Conservation (phyloP, 1,140 invertebrate species). For the Drosophila gunungcola region DNA sequence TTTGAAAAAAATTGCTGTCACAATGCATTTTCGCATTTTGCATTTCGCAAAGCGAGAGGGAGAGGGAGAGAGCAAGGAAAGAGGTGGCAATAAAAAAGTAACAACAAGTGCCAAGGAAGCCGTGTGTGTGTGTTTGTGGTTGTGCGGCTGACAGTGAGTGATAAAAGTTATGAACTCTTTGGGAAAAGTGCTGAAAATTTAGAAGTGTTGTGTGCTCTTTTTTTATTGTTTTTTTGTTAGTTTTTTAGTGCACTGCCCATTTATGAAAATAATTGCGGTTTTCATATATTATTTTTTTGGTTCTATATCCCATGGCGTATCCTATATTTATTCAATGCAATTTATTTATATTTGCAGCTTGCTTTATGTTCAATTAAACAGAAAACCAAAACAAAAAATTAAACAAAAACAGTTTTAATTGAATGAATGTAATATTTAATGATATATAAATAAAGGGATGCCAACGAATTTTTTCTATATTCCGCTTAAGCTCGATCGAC, state of each 20-base stretch:
- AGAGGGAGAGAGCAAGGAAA: conserved; percentile 5
- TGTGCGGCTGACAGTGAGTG: conserved; percentile 68
- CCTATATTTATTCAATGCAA: conserved; percentile 48
- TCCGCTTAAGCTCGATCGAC: conserved; percentile 1
- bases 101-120: conserved; percentile 26
- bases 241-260: conserved; percentile 14
- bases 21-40: conserved; percentile 60
- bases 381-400: conserved; percentile 14
- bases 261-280: conserved; percentile 54
- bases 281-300: conserved; percentile 24
- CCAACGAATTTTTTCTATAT: conserved; percentile 11
- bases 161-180: conserved; percentile 77
- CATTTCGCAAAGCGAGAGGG: conserved; percentile 14
- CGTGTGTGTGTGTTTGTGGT: conserved; percentile 13
- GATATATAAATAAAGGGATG: conserved; percentile 25
- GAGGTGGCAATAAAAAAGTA: conserved; percentile 47
- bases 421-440: conserved; percentile 31
- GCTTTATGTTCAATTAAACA: conserved; percentile 50
- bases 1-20: conserved; percentile 61
- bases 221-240: conserved; percentile 25
- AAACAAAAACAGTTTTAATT: conserved; percentile 12
- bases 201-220: conserved; percentile 31
- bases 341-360: conserved; percentile 51
- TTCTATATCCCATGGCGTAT: background rate
- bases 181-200: conserved; percentile 47